Evolutionary conservation across 2,113 vertebrate genomes (phyloP).

Genomic region (Pterophyllum scalare): DNA sequence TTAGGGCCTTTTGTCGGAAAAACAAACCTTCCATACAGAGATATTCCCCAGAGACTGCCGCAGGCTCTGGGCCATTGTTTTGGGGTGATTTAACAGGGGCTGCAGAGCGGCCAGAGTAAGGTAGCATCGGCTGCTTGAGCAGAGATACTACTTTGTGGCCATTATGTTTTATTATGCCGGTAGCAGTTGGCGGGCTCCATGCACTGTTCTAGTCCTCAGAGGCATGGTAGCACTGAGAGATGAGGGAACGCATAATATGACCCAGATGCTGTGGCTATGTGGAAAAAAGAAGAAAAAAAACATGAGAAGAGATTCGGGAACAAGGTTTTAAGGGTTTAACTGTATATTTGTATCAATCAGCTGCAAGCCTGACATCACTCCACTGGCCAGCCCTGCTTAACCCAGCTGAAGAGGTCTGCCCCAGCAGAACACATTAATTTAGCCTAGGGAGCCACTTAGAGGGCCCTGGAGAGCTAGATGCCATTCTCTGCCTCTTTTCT

Average conservation of each 20-base stretch:
- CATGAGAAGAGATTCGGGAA: slow-evolving; percentile 8
- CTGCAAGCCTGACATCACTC: slow-evolving; percentile 6
- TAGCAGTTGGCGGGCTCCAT: slow-evolving; percentile 44
- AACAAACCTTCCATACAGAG: slow-evolving; percentile 59
- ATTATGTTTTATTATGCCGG: slow-evolving; percentile 54
- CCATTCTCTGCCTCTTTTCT: slow-evolving; percentile 63
- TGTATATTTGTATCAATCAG: slow-evolving; percentile 51
- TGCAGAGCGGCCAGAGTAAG: slow-evolving; percentile 40
- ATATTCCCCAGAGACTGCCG: slow-evolving; percentile 46
- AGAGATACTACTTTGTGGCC: slow-evolving; percentile 42
- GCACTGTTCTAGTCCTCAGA: slow-evolving; percentile 4
- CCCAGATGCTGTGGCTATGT: not conserved
- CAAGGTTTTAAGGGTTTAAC: slow-evolving; percentile 22
- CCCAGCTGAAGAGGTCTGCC: slow-evolving; percentile 45
- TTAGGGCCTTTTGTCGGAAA: slow-evolving; percentile 62
- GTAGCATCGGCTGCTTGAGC: slow-evolving; percentile 40
- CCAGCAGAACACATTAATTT: slow-evolving; percentile 66
- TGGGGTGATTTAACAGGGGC: slow-evolving; percentile 55
- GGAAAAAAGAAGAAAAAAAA: not conserved
- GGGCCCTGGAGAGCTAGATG: slow-evolving; percentile 52
- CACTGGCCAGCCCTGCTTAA: slow-evolving; percentile 29
- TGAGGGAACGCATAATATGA: not conserved
- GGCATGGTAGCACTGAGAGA: slow-evolving; percentile 21
- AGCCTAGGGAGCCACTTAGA: slow-evolving; percentile 69
- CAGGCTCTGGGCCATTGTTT: slow-evolving; percentile 58